Evolutionary conservation across 1,140 invertebrate genomes (phyloP).

Genomic region (Plectrocnemia conspersa): DNA sequence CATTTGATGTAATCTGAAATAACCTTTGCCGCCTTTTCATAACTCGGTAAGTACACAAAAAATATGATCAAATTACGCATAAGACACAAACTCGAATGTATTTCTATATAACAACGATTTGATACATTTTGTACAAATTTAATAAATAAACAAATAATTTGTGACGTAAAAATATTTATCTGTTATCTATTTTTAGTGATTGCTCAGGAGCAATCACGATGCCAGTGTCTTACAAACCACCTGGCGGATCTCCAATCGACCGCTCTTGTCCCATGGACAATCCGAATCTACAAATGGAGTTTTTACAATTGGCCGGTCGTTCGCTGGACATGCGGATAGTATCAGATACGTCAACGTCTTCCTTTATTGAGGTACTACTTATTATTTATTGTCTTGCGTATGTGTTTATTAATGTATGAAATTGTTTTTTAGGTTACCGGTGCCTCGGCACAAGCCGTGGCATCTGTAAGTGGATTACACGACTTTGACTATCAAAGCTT

Average conservation of each 20-base stretch:
- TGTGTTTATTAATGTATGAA: conserved; percentile 5
- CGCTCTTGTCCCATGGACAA: conserved; percentile 37
- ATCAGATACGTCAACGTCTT: conserved; percentile 66
- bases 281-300: conserved; percentile 58
- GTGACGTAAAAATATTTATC: too few species aligned
- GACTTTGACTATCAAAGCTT: conserved; percentile 86
- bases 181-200: too few species aligned
- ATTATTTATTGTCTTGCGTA: conserved; percentile 44
- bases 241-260: conserved; percentile 17
- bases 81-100: too few species aligned
- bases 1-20: too few species aligned
- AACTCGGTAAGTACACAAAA: too few species aligned
- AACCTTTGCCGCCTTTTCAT: too few species aligned
- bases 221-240: conserved; percentile 13
- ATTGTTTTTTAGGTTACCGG: conserved; percentile 46
- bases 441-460: conserved; percentile 54
- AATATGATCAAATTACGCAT: too few species aligned
- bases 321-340: conserved; percentile 67
- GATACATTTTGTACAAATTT: too few species aligned
- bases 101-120: too few species aligned
- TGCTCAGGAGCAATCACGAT: too few species aligned
- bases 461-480: conserved; percentile 80
- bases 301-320: conserved; percentile 65
- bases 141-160: too few species aligned
- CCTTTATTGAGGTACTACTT: conserved; percentile 55